These are phyloP conservation scores for Bilobella aurantiaca DNA, from an alignment of 1,140 invertebrate genomes.

Conservation along the genomic window DNA sequence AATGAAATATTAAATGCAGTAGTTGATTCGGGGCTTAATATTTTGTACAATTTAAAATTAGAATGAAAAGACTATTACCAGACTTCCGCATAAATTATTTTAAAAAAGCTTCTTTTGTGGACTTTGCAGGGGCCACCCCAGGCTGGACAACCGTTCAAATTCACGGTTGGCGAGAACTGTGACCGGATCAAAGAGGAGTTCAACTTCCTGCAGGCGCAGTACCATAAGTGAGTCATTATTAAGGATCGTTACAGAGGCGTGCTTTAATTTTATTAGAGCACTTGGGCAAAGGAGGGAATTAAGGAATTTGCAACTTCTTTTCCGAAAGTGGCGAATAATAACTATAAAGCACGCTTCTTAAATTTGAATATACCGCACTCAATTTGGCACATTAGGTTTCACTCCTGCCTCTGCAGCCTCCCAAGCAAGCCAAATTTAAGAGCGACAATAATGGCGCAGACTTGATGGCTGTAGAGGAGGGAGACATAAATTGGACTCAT, in stretches of 20 bases:
- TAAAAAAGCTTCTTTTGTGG: too few species aligned
- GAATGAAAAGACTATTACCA: too few species aligned
- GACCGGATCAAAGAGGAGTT: conserved; percentile 98
- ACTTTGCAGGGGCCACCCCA: conserved; percentile 64
- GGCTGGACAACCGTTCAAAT: conserved; percentile 79
- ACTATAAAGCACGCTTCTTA: conserved; percentile 4
- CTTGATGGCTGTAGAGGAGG: too few species aligned
- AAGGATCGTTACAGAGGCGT: neutral
- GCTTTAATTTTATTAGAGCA: conserved; percentile 4
- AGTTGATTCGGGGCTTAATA: too few species aligned
- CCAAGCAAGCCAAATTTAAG: too few species aligned
- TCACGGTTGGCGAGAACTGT: conserved; percentile 89
- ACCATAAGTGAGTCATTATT: conserved; percentile 78
- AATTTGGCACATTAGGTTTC: neutral
- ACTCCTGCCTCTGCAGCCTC: neutral
- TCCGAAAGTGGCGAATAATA: neutral
- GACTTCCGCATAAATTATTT: too few species aligned
- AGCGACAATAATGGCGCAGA: too few species aligned
- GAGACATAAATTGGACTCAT: neutral
- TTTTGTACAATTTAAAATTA: too few species aligned
- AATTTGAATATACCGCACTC: neutral
- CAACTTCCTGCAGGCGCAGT: conserved; percentile 95
- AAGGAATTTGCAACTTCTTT: neutral
- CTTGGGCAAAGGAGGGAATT: neutral
- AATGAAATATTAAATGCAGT: too few species aligned